Percentiles rank a stretch among this genome's conserved stretches.
These are phyloP conservation scores for Conus betulinus DNA, from an alignment of 1,140 invertebrate genomes.

Conservation along the genomic window DNA sequence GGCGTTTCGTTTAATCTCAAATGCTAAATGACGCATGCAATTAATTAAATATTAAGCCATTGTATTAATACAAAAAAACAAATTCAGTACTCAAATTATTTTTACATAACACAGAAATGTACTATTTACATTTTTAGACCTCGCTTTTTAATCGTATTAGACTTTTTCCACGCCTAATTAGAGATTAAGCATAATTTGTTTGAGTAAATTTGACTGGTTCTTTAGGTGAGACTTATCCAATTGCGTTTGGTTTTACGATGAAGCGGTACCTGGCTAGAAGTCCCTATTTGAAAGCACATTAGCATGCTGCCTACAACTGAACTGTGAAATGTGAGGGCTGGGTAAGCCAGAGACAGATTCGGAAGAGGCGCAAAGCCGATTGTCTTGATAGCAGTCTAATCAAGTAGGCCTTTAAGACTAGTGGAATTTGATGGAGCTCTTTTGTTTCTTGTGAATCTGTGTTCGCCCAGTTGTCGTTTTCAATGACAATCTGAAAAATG, in stretches of 20 bases:
- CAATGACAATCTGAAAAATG: neutral
- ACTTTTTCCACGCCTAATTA: neutral
- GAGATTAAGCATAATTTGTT: neutral
- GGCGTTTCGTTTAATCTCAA: neutral
- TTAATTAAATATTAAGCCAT: too few species aligned
- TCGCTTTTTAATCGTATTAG: neutral
- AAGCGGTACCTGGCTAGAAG: too few species aligned
- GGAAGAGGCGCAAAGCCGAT: too few species aligned
- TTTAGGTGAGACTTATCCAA: neutral
- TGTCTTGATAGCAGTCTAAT: too few species aligned
- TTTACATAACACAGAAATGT: too few species aligned
- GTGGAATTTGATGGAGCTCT: neutral
- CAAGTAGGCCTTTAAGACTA: neutral
- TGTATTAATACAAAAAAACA: too few species aligned
- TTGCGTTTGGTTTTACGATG: neutral
- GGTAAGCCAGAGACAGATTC: too few species aligned
- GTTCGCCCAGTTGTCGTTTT: neutral
- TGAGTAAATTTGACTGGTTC: neutral
- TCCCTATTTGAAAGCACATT: constrained; percentile 26
- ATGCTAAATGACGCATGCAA: neutral
- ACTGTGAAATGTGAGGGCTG: neutral
- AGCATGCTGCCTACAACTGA: neutral
- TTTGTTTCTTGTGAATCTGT: neutral
- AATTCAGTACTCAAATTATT: too few species aligned
- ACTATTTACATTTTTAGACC: too few species aligned